phyloP scores from a whole-genome alignment of 92 coral and sea anemone genomes.

The Siderastrea siderea region DNA sequence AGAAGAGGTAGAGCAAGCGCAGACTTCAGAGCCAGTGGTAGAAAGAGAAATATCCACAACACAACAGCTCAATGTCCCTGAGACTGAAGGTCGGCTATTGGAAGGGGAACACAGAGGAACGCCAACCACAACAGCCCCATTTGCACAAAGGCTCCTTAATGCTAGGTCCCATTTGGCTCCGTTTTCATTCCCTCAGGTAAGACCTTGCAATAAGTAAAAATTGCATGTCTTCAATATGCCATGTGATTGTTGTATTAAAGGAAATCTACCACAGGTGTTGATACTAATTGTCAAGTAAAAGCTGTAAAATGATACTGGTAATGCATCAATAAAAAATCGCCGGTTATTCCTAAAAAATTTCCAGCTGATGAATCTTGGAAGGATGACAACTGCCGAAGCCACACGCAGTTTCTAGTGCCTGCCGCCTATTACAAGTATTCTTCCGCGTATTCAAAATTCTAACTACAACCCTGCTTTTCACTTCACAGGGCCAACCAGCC shows the following conservation, averaged over 20 bases:
- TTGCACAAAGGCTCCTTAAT: slow-evolving; percentile 64
- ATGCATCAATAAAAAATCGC: too few species aligned
- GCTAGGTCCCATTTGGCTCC: slow-evolving; percentile 93
- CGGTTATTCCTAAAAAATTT: too few species aligned
- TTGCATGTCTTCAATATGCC: neutral
- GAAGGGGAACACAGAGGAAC: slow-evolving; percentile 16
- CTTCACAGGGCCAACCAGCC: slow-evolving; percentile 77
- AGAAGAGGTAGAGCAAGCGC: slow-evolving; percentile 43
- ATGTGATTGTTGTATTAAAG: too few species aligned
- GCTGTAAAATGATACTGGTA: too few species aligned
- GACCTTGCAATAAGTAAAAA: neutral
- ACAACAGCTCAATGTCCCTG: slow-evolving; percentile 36
- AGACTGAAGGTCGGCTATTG: slow-evolving; percentile 24
- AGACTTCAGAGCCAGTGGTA: slow-evolving; percentile 51
- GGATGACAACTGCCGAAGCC: too few species aligned
- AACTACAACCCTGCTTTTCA: neutral
- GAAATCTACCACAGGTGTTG: too few species aligned
- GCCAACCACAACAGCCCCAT: slow-evolving; percentile 53
- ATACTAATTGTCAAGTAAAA: too few species aligned
- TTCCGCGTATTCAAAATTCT: too few species aligned
- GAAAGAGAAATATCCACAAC: slow-evolving; percentile 48
- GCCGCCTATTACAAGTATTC: too few species aligned
- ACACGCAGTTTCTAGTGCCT: too few species aligned
- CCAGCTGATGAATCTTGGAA: too few species aligned
- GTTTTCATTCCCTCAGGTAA: slow-evolving; percentile 94